Percentiles rank a stretch among this genome's conserved stretches.
phyloP scores from a whole-genome alignment of 2,113 vertebrate species.

The Crocuta crocuta region DNA sequence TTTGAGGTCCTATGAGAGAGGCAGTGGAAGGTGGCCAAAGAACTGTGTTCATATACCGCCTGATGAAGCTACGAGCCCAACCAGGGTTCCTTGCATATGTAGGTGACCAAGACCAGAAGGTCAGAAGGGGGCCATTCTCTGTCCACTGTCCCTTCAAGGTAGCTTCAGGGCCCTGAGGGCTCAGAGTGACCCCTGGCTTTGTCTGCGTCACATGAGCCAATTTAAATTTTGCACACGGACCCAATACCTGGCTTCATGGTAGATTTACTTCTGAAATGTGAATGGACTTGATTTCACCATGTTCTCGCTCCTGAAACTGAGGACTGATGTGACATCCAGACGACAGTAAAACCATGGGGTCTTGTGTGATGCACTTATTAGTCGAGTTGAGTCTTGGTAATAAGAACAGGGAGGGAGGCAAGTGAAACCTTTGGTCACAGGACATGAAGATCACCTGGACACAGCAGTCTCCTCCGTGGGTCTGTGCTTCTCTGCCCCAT shows the following conservation, averaged over 20 bases:
- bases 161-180: not conserved
- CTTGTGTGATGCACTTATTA: not conserved
- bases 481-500: accelerated
- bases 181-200: not conserved
- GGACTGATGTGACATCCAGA: not conserved
- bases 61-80: not conserved
- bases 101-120: not conserved
- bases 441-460: not conserved
- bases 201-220: not conserved
- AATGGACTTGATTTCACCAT: not conserved
- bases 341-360: accelerated
- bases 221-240: not conserved
- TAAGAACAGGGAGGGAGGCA: not conserved
- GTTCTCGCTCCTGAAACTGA: not conserved
- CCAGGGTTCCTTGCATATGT: not conserved
- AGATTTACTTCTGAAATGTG: not conserved
- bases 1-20: not conserved
- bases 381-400: not conserved
- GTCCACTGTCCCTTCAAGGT: not conserved
- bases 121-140: not conserved
- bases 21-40: not conserved
- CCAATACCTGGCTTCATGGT: not conserved
- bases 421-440: not conserved
- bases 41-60: not conserved
- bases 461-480: not conserved